Base-by-base conservation (phyloP, 2,888 invertebrate genomes). In the Himalopsyche tibetana region DNA sequence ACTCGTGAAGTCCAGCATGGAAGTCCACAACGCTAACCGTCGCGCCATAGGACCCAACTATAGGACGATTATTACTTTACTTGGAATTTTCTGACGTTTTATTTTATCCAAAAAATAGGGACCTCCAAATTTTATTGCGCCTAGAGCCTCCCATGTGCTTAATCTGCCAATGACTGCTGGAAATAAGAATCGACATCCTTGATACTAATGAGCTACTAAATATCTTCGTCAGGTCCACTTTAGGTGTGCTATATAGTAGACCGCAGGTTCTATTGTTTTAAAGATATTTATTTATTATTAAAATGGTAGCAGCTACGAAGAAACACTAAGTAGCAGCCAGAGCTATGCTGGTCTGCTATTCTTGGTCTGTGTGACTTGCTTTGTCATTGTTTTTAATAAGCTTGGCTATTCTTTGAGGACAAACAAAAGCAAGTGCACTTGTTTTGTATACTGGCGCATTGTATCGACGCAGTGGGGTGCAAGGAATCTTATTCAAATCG, bases 301-400 rank as follows among this genome's bases (percentile, higher is more conserved):
- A 63, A 63, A 63, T 4, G 63, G 63, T 19, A 63, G 63, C 63
- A 63, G 51, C 51, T 51, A 51, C 15, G 3, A 12, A 51, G 15
- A 0, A 63, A 28, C 19, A 2, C 4, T 63, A 63, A 63, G 63
- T 63, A 63, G 63, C 63, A 11, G 63, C 15, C 15, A 15, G 3
- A 51, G 12, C 51, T 51, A 51, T 51, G 51, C 51, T 51, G 19
- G 56, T 63, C 63, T 28, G 8, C 63, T 63, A 19, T 63, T 51
- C 51, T 51, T 3, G 63, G 63, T 19, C 63, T 19, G 4, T 63
- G 63, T 19, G 51, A 51, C 51, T 51, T 63, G 63, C 63, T n/a
- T 63, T 63, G 28, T 63, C 63, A 63, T 63, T 63, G 63, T 63
- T 63, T 63, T 63, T 63, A 63, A 63, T 63, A 63, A 63, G 63